Base-by-base conservation (phyloP, 2,888 invertebrate genomes). In the Miltochrista miniata region DNA sequence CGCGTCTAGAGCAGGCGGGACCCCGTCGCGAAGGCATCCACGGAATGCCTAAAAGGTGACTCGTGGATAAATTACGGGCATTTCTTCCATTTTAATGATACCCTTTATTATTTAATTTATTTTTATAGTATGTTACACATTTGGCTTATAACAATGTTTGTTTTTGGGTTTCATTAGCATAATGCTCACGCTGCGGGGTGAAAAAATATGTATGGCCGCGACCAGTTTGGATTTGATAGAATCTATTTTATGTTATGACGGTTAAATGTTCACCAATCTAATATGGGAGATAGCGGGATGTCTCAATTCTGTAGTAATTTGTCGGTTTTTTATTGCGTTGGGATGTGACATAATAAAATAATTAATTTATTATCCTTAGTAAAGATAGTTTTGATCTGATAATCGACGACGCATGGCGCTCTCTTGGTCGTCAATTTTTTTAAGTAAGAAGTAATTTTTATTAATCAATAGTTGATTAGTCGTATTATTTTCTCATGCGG, bases 21-120 rank as follows among this genome's bases (percentile, higher is more conserved):
- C 87, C 90, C 91, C 90, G 90, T 78, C 81, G 90, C 72, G 90
- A 76, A 72, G 90, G 90, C 83, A 91, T 90, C 87, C 82, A 80
- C 81, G 90, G 90, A 88, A 91, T 91, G 88, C 86, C 81, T 83
- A 86, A 90, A 89, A 91, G 91, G 91, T 91, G 91, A 90, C 90
- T 90, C 84, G 83, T 81, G 90, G 87, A 91, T 91, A 91, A 90
- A 91, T 91, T 90, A 91, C 90, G 79, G 75, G 84, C 87, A 90
- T 91, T 90, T 91, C 88, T 87, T 89, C 84, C 85, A 87, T 91
- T 91, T 91, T 91, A 91, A 91, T 89, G 91, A 91, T 89, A 84
- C 87, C 82, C 85, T 89, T 90, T 90, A 91, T 90, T 90, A 88
- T 90, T 90, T 90, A 90, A 91, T 90, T 90, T 91, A 90, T 90